These are phyloP conservation scores for Aphrophora alni DNA, from an alignment of 2,888 invertebrate genomes.

Conservation along the genomic window DNA sequence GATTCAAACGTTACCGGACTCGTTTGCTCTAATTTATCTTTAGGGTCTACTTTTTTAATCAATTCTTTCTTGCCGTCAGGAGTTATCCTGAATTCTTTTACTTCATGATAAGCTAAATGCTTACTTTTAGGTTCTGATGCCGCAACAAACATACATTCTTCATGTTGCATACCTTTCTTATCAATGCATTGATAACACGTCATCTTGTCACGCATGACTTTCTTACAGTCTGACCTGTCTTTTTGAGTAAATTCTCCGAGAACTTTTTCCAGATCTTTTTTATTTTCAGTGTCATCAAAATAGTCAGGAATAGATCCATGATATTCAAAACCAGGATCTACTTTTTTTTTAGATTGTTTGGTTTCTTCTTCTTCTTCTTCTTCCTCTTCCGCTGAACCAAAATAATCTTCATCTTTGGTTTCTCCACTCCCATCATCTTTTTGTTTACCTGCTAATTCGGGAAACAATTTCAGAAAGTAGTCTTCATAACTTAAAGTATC, in stretches of 20 bases:
- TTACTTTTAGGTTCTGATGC: conserved; percentile 70
- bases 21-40: conserved; percentile 24
- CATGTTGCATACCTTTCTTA: conserved; percentile 71
- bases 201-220: conserved; percentile 74
- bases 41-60: background rate
- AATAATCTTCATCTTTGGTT: conserved; percentile 17
- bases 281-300: conserved; percentile 63
- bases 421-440: conserved; percentile 29
- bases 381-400: conserved; percentile 22
- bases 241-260: conserved; percentile 76
- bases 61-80: conserved; percentile 26
- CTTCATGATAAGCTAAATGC: conserved; percentile 71
- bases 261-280: conserved; percentile 73
- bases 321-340: conserved; percentile 32
- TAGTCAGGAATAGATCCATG: conserved; percentile 53
- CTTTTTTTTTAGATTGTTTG: conserved; percentile 35
- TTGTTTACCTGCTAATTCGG: conserved; percentile 53
- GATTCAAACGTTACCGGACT: conserved; percentile 23
- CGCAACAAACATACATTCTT: conserved; percentile 80
- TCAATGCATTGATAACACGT: conserved; percentile 78
- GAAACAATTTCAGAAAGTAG: conserved; percentile 59
- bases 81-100: conserved; percentile 61
- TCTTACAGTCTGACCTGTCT: conserved; percentile 73
- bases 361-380: conserved; percentile 40
- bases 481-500: conserved; percentile 56